Evolutionary conservation across 2,113 vertebrate species (phyloP).

Genomic region (Oreochromis niloticus): DNA sequence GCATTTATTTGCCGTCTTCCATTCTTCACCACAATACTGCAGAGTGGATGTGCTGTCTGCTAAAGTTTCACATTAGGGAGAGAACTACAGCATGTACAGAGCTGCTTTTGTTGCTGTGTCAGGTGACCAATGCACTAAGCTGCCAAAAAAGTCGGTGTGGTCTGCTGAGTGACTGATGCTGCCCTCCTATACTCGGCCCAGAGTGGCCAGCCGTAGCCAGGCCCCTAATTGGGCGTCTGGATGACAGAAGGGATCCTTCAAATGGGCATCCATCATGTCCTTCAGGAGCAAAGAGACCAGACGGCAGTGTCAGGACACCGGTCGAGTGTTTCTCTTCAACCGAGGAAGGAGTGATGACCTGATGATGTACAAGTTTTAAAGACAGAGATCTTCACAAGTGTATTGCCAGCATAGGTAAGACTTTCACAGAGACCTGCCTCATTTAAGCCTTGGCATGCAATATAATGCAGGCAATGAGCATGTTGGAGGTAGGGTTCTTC

Average conservation of each 20-base stretch:
- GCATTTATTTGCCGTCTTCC: background rate
- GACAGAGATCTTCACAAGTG: background rate
- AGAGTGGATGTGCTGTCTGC: background rate
- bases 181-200: constrained; percentile 7
- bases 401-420: background rate
- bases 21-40: background rate
- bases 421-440: background rate
- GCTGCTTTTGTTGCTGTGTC: background rate
- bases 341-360: background rate
- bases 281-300: constrained; percentile 9
- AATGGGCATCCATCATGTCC: constrained; percentile 31
- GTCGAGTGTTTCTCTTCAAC: background rate
- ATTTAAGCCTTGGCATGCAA: background rate
- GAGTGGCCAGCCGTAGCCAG: constrained; percentile 16
- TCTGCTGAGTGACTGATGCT: constrained; percentile 40
- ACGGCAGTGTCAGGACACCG: background rate
- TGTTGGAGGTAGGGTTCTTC: background rate
- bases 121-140: constrained; percentile 1
- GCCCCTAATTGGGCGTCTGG: constrained; percentile 46
- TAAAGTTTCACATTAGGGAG: background rate
- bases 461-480: background rate
- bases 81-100: background rate
- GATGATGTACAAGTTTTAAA: background rate
- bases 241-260: constrained; percentile 42
- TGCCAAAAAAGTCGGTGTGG: constrained; percentile 11